Evolutionary conservation across 2,888 invertebrate genomes (phyloP), one percentile per base, ranked within the genome.

Genomic region (Timandra comae): DNA sequence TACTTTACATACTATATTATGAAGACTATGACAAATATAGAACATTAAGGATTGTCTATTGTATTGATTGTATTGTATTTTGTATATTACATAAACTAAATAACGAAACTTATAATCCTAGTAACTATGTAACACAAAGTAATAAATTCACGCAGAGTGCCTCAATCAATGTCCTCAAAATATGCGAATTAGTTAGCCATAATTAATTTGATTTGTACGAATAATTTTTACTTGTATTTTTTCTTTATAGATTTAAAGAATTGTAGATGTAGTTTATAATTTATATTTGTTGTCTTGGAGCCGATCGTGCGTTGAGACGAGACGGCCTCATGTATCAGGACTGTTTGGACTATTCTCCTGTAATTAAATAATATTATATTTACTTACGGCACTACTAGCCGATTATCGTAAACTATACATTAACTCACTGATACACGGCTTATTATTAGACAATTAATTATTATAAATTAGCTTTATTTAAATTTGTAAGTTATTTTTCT

Each of bases 111-210:
- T 52, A 75, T 69, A 56, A 63, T 61, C 46, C 57, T 75, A 66
- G 70, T 64, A 54, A 50, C 50, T 69, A n/a, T n/a, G n/a, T n/a
- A 66, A 79, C 72, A 75, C 65, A 54, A 72, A 16, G 16, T 16
- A 16, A 63, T 60, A 68, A 75, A 78, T 75, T 81, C 80, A 82
- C 84, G 69, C 84, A 76, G 82, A 84, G 85, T 85, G 85, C 85
- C 85, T 85, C 80, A 67, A 72, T 71, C 70, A 71, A 72, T 75
- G 67, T 79, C 76, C 76, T 78, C 71, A 57, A 63, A 66, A 64
- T 59, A 63, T 66, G 68, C 71, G 67, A 71, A 56, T 66, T 72
- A 67, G 69, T 74, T 81, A 81, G 84, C 80, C 82, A 81, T 85
- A 74, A 78, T 74, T 62, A 52, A 53, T 77, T 78, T 69, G 65